Evolutionary conservation across 2,113 vertebrate species (phyloP).

Genomic region (Nesoenas mayeri): DNA sequence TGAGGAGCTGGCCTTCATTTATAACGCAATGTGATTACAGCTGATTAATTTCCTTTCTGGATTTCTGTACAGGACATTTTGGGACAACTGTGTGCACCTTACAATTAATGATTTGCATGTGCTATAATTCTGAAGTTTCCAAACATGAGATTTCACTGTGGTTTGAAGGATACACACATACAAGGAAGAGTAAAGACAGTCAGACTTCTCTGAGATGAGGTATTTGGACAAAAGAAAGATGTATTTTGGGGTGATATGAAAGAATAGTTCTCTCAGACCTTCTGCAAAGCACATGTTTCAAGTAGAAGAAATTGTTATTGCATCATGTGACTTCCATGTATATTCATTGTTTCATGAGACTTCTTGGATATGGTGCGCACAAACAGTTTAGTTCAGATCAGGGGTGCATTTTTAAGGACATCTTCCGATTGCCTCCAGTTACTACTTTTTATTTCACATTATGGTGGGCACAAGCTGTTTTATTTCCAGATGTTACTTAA

Average conservation of each 20-base stretch:
- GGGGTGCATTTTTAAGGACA: not conserved
- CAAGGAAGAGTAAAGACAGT: not conserved
- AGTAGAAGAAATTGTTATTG: not conserved
- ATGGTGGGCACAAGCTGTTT: fast-evolving
- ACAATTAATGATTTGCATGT: not conserved
- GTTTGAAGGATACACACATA: not conserved
- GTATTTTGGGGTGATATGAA: not conserved
- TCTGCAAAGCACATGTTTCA: not conserved
- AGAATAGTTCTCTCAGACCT: not conserved
- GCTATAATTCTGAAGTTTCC: not conserved
- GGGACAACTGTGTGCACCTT: not conserved
- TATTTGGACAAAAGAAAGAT: not conserved
- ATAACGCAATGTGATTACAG: not conserved
- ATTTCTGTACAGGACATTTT: not conserved
- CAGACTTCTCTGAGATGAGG: not conserved
- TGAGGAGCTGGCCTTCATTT: not conserved
- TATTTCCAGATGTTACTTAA: not conserved
- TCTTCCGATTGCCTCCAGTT: not conserved
- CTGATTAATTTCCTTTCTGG: not conserved
- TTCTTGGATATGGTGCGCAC: not conserved
- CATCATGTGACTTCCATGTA: not conserved
- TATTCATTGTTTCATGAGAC: not conserved
- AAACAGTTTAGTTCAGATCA: not conserved
- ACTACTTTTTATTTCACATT: not conserved
- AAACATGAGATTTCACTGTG: not conserved